Base-by-base conservation (phyloP, 2,797 vertebrate genomes). In the Phataginus tetradactyla region DNA sequence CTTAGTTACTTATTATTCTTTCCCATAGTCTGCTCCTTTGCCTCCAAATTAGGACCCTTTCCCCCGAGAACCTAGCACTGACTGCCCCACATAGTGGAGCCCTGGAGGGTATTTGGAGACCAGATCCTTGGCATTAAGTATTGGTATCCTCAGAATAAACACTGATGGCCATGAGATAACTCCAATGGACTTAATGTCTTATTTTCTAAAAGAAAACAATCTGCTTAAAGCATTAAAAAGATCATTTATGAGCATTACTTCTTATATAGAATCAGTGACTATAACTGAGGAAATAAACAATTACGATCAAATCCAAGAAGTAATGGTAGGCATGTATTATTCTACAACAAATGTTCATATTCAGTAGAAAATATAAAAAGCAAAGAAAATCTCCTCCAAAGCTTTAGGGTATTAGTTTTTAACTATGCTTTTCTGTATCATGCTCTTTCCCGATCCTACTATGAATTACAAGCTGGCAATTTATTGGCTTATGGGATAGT, bases 181-280 rank as follows among this genome's bases (percentile, higher is more conserved):
- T 74, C 14, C 27, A 59, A 10, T 74, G 34, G n/a, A 59, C 32
- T 77, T 77, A 77, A 86, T 42, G 13, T 83, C 34, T 86, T 75
- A 81, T 77, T 85, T 72, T 27, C 17, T 71, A 74, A 93, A 95
- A 59, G 29, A 95, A 92, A 92, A 92, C 66, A 37, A 85, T 57
- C 27, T 74, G 75, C 1, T 91, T 83, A 78, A 91, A 74, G 80
- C 66, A 68, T 66, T 42, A 61, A 75, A 93, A 86, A 75, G 17
- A 66, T 86, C 4, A 45, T 53, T 64, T 86, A 12, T 59, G 17
- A 69, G 32, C 25, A 61, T 74, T 89, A 81, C 85, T 87, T 74
- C 10, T 25, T 80, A 8, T 68, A 37, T 68, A 61, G 20, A 86
- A 69, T 39, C 32, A 77, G 37, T 86, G 53, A 68, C 27, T 81